Percentiles rank a stretch among this genome's conserved stretches.
Conservation (phyloP, 2,113 vertebrate species). For the Otis tarda region DNA sequence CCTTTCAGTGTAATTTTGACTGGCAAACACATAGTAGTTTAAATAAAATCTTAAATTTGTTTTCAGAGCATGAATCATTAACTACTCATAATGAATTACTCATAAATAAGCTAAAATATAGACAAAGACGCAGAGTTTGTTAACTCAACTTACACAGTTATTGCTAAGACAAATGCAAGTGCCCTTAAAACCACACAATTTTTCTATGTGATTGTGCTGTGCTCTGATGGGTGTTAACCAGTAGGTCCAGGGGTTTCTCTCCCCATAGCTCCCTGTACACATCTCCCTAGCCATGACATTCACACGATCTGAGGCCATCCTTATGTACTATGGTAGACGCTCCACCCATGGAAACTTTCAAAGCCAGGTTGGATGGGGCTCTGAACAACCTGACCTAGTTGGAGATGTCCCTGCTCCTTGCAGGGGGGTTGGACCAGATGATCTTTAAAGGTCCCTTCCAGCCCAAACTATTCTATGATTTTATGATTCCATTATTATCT, state of each 20-base stretch:
- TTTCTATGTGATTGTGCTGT: background rate
- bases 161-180: background rate
- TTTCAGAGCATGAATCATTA: background rate
- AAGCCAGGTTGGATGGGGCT: too few species aligned
- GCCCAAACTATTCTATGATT: too few species aligned
- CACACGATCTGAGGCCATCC: rapidly evolving
- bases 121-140: background rate
- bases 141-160: background rate
- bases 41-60: background rate
- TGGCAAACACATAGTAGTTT: background rate
- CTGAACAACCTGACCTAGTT: too few species aligned
- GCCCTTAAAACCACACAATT: background rate
- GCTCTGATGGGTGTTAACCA: background rate
- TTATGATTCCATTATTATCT: background rate
- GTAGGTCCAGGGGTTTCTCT: background rate
- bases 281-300: background rate
- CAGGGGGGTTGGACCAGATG: too few species aligned
- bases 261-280: background rate
- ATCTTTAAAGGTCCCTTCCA: too few species aligned
- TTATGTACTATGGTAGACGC: background rate
- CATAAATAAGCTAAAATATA: background rate
- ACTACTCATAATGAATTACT: background rate
- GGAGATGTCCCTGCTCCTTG: too few species aligned
- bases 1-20: background rate
- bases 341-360: too few species aligned